phyloP scores from a whole-genome alignment of 2,797 vertebrate genomes.

The Vipera latastei region DNA sequence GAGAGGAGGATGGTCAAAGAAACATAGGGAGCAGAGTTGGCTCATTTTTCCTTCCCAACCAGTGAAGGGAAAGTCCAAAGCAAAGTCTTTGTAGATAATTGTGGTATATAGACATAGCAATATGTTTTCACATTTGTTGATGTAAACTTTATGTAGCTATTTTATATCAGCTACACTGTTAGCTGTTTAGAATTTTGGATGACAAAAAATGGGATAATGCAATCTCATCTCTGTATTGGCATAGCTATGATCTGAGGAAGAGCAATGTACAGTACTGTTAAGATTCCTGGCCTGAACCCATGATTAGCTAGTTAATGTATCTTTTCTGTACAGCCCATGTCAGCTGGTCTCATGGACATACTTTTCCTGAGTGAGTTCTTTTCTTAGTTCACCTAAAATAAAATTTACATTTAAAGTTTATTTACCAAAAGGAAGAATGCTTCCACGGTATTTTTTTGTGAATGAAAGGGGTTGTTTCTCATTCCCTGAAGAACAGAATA shows the following conservation, averaged over 20 bases:
- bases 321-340: conserved; percentile 38
- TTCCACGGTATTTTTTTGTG: background rate
- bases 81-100: background rate
- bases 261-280: conserved; percentile 35
- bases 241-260: conserved; percentile 1
- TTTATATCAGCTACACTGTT: background rate
- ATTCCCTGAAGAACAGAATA: background rate
- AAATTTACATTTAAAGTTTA: background rate
- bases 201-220: background rate
- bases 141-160: background rate
- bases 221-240: background rate
- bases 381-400: background rate
- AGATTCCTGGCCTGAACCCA: conserved; percentile 56
- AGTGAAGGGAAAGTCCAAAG: background rate
- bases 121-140: background rate
- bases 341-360: conserved; percentile 45
- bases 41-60: background rate
- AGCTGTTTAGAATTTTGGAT: background rate
- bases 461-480: background rate
- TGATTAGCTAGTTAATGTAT: conserved; percentile 36
- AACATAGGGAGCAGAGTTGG: background rate
- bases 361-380: background rate
- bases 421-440: background rate
- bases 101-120: background rate
- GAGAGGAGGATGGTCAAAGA: background rate